Base-by-base conservation (phyloP, 2,113 vertebrate species). In the Neotoma lepida region DNA sequence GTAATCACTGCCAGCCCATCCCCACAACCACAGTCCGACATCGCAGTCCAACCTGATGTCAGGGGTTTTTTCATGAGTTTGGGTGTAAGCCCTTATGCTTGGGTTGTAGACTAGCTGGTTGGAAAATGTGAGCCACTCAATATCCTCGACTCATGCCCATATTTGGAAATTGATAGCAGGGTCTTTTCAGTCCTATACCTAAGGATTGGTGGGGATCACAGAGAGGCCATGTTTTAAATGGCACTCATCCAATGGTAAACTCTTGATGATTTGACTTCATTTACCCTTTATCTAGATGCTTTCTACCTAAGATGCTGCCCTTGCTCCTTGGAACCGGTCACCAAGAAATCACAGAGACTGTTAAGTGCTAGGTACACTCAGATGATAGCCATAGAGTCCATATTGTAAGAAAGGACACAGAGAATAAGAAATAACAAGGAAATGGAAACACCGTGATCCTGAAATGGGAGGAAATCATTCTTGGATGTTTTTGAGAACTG, bases 21-120 rank as follows among this genome's bases (percentile, higher is more conserved):
- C 17, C 9, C 24, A 22, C 17, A 46, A 2, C 10, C 5, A 2
- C 2, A 64, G 1, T 30, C 44, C 1, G 88, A 6, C 30, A 17
- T 35, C 30, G 15, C 2, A 41, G 24, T 13, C 41, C n/a, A 51
- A 26, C 22, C 18, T 70, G 9, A 39, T 4, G 18, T 4, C 13
- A 13, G 63, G 28, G 14, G 0, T 13, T 74, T 17, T 54, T 22
- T 0, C n/a, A 0, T 0, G 30, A 3, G 1, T 6, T 39, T 0
- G 12, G 12, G 9, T 39, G 2, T 1, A 3, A 35, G 30, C 6
- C 18, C 46, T 0, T 22, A 1, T 8, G 2, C 3, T 20, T 54
- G 26, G 22, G 6, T 56, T 56, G 1, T 70, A n/a, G 35, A 6
- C 1, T 89, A 14, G 10, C 46, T 85, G 35, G 1, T 61, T 77